Evolutionary conservation across 2,113 vertebrate genomes (phyloP).

Genomic region (Tachycineta bicolor): DNA sequence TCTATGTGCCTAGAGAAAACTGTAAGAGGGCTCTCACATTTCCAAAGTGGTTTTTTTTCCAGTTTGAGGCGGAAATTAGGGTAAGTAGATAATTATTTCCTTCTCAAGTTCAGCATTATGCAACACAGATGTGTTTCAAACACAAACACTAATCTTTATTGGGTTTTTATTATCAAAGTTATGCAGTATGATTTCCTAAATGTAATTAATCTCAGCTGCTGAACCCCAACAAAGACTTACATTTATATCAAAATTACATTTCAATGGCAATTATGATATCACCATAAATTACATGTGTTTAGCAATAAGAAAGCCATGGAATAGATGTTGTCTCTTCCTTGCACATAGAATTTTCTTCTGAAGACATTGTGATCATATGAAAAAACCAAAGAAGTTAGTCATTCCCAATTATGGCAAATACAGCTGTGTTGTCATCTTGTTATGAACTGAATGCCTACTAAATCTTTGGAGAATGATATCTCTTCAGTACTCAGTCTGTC

Average conservation of each 20-base stretch:
- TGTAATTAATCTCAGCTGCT: background rate
- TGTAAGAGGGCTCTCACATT: background rate
- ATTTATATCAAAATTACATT: background rate
- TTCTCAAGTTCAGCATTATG: background rate
- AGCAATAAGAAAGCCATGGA: background rate
- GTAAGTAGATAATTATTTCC: background rate
- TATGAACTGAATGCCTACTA: background rate
- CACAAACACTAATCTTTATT: background rate
- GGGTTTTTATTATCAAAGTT: background rate
- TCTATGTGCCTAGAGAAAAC: background rate
- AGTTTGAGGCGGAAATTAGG: background rate
- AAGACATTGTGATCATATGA: background rate
- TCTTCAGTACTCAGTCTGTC: background rate
- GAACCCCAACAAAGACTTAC: background rate
- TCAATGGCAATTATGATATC: background rate
- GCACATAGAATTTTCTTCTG: background rate
- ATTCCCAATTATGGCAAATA: background rate
- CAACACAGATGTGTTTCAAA: background rate
- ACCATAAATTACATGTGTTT: background rate
- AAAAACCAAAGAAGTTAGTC: background rate
- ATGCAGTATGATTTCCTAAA: background rate
- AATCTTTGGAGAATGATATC: background rate
- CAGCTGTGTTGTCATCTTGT: background rate
- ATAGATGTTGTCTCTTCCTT: background rate
- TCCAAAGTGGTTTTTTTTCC: background rate